These are phyloP conservation scores for Apantesis nais DNA, from an alignment of 2,888 invertebrate genomes.

Conservation along the genomic window DNA sequence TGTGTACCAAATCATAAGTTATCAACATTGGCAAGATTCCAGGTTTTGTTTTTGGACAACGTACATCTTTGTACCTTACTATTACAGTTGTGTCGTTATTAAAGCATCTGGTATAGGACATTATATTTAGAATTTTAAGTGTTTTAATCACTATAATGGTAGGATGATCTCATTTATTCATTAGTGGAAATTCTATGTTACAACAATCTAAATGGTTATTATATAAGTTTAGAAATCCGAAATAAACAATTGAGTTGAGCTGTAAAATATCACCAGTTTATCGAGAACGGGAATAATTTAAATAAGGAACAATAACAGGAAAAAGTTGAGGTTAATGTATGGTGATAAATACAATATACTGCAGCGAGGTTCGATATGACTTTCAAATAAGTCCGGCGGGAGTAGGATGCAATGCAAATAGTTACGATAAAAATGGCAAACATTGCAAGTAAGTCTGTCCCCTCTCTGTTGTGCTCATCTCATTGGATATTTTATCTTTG, in stretches of 20 bases:
- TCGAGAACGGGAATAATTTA: constrained; percentile 14
- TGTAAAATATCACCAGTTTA: constrained; percentile 11
- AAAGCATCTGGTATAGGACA: background rate
- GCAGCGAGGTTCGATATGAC: constrained; percentile 29
- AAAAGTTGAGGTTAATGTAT: constrained; percentile 42
- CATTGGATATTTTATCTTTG: background rate
- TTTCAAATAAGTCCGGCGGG: constrained; percentile 35
- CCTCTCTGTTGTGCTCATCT: background rate
- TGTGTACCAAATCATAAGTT: constrained; percentile 26
- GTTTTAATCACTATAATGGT: background rate
- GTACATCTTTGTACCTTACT: constrained; percentile 15
- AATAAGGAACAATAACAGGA: constrained; percentile 32
- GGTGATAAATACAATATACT: constrained; percentile 40
- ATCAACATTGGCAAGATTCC: constrained; percentile 34
- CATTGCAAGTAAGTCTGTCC: background rate
- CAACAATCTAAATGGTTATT: background rate
- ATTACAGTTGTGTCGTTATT: constrained; percentile 4
- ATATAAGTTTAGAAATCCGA: no score
- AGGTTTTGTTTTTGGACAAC: constrained; percentile 33
- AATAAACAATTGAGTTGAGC: background rate
- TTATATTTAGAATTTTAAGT: background rate
- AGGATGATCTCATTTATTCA: background rate
- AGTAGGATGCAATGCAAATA: constrained; percentile 30
- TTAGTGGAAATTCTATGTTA: background rate
- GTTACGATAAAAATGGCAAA: background rate